Conservation (phyloP, 2,888 invertebrate species). For the Temnothorax unifasciatus region DNA sequence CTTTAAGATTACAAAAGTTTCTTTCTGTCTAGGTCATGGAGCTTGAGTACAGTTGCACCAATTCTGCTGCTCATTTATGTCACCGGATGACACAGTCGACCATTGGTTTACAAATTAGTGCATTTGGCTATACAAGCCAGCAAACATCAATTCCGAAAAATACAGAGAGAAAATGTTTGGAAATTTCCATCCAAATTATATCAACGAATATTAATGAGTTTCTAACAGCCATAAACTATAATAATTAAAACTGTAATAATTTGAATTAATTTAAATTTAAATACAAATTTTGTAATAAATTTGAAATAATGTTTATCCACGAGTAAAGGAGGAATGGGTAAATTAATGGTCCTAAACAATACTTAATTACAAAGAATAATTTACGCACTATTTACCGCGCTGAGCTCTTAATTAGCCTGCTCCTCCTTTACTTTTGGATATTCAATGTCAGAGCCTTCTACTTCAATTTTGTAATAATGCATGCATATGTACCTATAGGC, state of each 20-base stretch:
- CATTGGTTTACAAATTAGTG: conserved; percentile 8
- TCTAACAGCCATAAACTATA: background rate
- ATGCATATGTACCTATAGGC: background rate
- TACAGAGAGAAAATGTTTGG: background rate
- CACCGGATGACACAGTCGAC: background rate
- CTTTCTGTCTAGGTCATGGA: conserved; percentile 5
- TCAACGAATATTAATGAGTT: background rate
- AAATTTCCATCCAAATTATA: conserved; percentile 6
- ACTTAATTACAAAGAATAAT: too few species aligned
- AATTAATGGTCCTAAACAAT: too few species aligned
- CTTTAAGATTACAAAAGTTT: background rate
- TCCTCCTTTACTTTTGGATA: too few species aligned
- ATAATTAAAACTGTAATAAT: background rate
- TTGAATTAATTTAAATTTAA: background rate
- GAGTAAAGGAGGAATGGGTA: too few species aligned
- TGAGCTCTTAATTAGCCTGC: too few species aligned
- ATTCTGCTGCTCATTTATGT: background rate
- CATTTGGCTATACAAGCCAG: background rate
- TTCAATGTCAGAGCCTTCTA: too few species aligned
- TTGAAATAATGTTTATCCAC: too few species aligned
- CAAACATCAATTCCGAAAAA: conserved; percentile 7
- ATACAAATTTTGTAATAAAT: too few species aligned
- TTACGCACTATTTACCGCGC: too few species aligned
- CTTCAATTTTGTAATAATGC: too few species aligned
- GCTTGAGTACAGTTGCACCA: conserved; percentile 25